These are phyloP conservation scores for Luscinia luscinia DNA, from an alignment of 2,797 vertebrate species.

Conservation along the genomic window DNA sequence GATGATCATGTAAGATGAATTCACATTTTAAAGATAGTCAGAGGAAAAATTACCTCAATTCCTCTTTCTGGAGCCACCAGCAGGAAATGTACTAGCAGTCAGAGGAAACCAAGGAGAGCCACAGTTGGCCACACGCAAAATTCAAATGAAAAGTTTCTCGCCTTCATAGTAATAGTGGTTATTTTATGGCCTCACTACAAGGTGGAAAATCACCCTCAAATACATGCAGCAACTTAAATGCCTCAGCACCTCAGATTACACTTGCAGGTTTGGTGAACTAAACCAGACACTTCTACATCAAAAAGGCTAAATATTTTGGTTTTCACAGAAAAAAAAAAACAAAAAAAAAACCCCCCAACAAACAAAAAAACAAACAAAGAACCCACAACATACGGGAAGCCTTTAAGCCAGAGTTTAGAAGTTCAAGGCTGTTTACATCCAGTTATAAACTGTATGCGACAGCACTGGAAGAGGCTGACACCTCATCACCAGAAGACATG, in stretches of 20 bases:
- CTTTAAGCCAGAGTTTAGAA: neutral
- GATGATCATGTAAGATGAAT: neutral
- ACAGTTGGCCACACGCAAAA: neutral
- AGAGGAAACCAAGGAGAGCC: neutral
- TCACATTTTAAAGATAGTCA: neutral
- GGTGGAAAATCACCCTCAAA: neutral
- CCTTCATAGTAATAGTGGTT: neutral
- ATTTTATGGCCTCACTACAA: neutral
- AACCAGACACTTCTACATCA: neutral
- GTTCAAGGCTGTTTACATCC: neutral
- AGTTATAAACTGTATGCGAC: neutral
- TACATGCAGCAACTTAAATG: neutral
- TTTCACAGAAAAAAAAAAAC: neutral
- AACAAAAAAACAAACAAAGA: no score
- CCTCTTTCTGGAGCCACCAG: neutral
- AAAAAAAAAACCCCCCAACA: no score
- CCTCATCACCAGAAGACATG: neutral
- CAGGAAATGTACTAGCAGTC: rapidly evolving
- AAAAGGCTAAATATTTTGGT: neutral
- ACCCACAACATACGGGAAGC: neutral
- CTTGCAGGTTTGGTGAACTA: neutral
- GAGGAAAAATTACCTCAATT: neutral
- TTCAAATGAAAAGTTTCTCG: neutral
- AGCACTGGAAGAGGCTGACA: neutral
- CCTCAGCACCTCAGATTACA: neutral